These are phyloP conservation scores for Clivina fossor DNA, from an alignment of 2,888 invertebrate species.

Conservation along the genomic window DNA sequence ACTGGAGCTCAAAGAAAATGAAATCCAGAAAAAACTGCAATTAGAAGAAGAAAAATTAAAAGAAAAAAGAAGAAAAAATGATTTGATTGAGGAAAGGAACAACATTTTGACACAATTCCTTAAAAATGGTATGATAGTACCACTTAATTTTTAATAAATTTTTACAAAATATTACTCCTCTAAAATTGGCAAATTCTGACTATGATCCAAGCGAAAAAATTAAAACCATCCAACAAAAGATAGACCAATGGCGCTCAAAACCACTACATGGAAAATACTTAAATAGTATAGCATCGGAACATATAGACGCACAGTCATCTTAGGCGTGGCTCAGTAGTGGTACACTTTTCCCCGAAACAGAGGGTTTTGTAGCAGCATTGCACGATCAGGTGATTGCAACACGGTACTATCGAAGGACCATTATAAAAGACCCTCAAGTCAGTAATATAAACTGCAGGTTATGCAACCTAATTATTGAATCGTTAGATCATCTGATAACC, in stretches of 20 bases:
- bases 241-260: neutral
- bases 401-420: neutral
- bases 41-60: no score
- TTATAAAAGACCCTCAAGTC: neutral
- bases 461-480: neutral
- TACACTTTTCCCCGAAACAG: neutral
- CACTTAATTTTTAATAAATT: no score
- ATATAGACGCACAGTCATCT: neutral
- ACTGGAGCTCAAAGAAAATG: no score
- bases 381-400: constrained; percentile 3
- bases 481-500: constrained; percentile 12
- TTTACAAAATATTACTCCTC: no score
- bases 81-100: no score
- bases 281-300: neutral
- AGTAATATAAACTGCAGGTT: neutral
- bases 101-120: no score
- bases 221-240: neutral
- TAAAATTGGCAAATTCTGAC: no score
- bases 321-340: neutral
- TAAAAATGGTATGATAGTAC: no score
- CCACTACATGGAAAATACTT: neutral
- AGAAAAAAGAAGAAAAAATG: no score
- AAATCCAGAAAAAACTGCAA: no score
- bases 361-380: neutral
- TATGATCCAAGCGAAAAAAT: no score